Base-by-base conservation (phyloP, 1,140 invertebrate genomes). In the Papilio polyxenes region DNA sequence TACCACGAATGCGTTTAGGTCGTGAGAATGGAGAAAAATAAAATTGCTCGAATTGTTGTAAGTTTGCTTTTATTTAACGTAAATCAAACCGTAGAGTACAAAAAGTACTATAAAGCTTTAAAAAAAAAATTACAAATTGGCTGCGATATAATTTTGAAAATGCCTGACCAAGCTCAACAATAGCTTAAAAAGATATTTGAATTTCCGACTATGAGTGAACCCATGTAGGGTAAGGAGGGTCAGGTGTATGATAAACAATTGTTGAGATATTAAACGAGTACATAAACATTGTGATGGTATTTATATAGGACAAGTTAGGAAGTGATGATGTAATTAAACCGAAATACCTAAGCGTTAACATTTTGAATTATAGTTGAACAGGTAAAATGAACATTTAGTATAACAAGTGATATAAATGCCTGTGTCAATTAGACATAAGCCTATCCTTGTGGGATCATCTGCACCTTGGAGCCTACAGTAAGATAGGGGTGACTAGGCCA, bases 141-240 rank as follows among this genome's bases (percentile, higher is more conserved):
- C 53, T 1, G 3, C 17, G 8, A 62, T 62, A 20, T 8, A 9
- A 65, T 10, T 62, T 65, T 10, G 10, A 65, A 11, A 31, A 11
- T 65, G 20, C 62, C 23, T 65, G 62, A 65, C 62, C 62, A 65
- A 65, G 23, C 20, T 31, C 20, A 65, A 65, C 62, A 65, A 65
- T 65, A 23, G 62, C 62, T 65, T 65, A 65, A 20, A 31, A 31
- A 65, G 8, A 11, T 65, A 20, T 65, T 65, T 65, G 11, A 65
- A n/a, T 65, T 23, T 65, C 10, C 31, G 4, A 65, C 20, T 13
- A 10, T n/a, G n/a, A 65, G 11, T 23, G 20, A 65, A 65, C 20
- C 23, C 20, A 65, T 20, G 23, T 23, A n/a, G 62, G 62, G 11
- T 23, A 31, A 31, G 62, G 10, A 23, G 62, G 62, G 62, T 65